phyloP scores from a whole-genome alignment of 2,113 vertebrate species.

The Otocyon megalotis region DNA sequence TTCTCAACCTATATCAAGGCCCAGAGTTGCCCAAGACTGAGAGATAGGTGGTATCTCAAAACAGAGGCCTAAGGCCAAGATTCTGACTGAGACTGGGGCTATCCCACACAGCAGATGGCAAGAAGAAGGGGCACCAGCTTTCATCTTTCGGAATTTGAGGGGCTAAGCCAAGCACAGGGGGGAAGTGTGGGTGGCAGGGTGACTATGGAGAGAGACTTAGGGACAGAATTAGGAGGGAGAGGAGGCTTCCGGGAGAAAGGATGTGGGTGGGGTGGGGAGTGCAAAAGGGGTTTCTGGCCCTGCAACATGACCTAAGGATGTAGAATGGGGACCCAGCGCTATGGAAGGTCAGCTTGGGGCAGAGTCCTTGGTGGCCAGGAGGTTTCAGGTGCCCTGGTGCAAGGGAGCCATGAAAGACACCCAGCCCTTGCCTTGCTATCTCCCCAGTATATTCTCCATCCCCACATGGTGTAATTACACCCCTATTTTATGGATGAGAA shows the following conservation, averaged over 20 bases:
- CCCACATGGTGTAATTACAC: not conserved
- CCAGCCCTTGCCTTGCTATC: not conserved
- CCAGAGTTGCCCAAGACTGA: not conserved
- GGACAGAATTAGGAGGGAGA: not conserved
- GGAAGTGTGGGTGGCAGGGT: not conserved
- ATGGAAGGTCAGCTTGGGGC: not conserved
- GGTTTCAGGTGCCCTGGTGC: not conserved
- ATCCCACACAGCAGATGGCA: not conserved
- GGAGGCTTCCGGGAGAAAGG: not conserved
- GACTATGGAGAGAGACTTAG: not conserved
- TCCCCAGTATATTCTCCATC: not conserved
- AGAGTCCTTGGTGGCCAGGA: not conserved
- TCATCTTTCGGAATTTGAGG: not conserved
- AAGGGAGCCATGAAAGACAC: not conserved
- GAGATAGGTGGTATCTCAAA: not conserved
- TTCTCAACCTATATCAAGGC: not conserved
- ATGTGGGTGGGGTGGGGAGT: not conserved
- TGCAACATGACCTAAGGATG: no score
- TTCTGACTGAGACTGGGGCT: not conserved
- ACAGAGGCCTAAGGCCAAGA: not conserved
- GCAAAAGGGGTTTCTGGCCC: not conserved
- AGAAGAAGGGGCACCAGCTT: not conserved
- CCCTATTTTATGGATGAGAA: not conserved
- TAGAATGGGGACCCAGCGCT: not conserved
- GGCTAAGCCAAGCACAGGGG: not conserved